Evolutionary conservation across 2,797 vertebrate species (phyloP), one percentile per base, ranked within the genome.

Genomic region (Merluccius polli): DNA sequence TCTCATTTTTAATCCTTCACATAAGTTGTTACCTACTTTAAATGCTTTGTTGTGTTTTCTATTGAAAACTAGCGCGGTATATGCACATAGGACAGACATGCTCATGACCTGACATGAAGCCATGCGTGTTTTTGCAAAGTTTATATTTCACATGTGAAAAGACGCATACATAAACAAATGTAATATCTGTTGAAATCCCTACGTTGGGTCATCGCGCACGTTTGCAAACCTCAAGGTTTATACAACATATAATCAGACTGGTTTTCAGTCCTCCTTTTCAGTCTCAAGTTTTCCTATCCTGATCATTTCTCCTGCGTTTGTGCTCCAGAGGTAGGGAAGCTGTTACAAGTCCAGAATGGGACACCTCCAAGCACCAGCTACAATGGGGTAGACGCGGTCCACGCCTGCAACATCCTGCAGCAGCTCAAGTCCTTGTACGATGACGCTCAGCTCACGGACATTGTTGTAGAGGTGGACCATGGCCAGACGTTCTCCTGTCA

Each of bases 381-480:
- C 92, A 95, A 94, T 73, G 95, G 95, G 83, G 95, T 98, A 94
- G 97, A 99, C 86, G 96, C 96, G 86, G 93, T 95, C 82, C 98
- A 99, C 80, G 98, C 98, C 77, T 99, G 98, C 87, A 96, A 95
- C 91, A 90, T 99, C 91, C 97, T 99, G 83, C 96, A 97, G 83
- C 98, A 99, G 90, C 98, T 99, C 82, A 98, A 98, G 93, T 93
- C 93, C 85, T 95, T 99, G 96, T 98, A 97, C 59, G 98, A 99
- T 84, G 96, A 98, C 92, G 95, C 95, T 81, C 97, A 99, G 91
- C 94, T 99, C 93, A 99, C 97, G 78, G 98, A 99, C 90, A 98
- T 99, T 0, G 95, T 98, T 12, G 96, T 99, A 90, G 95, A 99
- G 90, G 97, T 99, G 94, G 98, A 99, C 93, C 95, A 97, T 72